phyloP scores from a whole-genome alignment of 2,888 invertebrate species.

The Noctuana brunneofusca region DNA sequence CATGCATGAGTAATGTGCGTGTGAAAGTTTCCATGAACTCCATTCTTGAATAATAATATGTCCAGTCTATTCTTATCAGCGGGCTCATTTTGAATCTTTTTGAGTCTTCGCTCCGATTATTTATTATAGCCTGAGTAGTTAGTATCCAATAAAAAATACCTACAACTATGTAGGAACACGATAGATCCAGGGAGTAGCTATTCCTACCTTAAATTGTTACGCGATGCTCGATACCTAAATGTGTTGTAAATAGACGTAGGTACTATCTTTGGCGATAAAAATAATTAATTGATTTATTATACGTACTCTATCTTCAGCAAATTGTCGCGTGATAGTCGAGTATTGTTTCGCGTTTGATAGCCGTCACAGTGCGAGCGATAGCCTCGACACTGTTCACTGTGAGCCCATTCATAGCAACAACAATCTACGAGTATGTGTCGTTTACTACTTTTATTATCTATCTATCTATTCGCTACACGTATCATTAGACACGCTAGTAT shows the following conservation, averaged over 20 bases:
- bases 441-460: neutral
- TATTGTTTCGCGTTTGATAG: constrained; percentile 9
- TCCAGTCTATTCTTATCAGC: too few species aligned
- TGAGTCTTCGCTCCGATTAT: too few species aligned
- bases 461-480: neutral
- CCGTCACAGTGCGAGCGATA: constrained; percentile 10
- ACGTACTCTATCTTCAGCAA: constrained; percentile 2
- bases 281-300: constrained; percentile 1
- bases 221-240: too few species aligned
- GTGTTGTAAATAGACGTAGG: neutral
- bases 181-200: too few species aligned
- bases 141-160: too few species aligned
- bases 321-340: constrained; percentile 19
- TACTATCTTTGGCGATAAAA: neutral
- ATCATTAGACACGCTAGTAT: too few species aligned
- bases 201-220: too few species aligned
- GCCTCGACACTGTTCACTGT: constrained; percentile 18
- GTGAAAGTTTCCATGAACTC: neutral
- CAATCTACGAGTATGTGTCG: constrained; percentile 1
- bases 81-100: too few species aligned
- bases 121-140: too few species aligned
- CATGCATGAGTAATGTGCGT: neutral
- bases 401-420: constrained; percentile 20
- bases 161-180: too few species aligned
- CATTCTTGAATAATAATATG: too few species aligned